Base-by-base conservation (phyloP, 2,797 vertebrate genomes). In the Meda fulgida region DNA sequence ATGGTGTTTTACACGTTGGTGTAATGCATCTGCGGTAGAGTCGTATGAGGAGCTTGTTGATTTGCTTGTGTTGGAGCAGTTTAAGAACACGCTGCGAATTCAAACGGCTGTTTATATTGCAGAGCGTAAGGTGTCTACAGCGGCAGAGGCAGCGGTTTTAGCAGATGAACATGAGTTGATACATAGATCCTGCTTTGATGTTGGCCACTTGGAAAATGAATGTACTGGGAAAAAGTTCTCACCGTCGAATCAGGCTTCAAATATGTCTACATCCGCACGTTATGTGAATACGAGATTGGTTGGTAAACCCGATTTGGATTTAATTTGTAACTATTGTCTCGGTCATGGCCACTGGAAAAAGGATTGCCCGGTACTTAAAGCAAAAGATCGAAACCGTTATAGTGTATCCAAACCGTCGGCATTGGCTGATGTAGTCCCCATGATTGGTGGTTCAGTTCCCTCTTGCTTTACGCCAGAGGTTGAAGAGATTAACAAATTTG, bases 401-500 rank as follows among this genome's bases (percentile, higher is more conserved):
- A 13, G 5, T 21, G 19, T 7, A 26, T 0, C 60, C 7, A 53
- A 21, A 1, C 10, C n/a, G 1, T 26, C n/a, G 2, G n/a, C 11
- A 1, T 26, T 63, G 58, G 11, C 58, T 6, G n/a, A 11, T 14
- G 5, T 5, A 26, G 58, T 63, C 0, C 11, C 58, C 9, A 13
- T 4, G 9, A 13, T 11, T 2, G n/a, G n/a, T 60, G 58, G 5
- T 0, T 63, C 0, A 13, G 5, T 26, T 26, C 11, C 11, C 1
- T 13, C 58, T 63, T 63, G 10, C 11, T 1, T 58, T 4, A 58
- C 0, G 3, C 4, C n/a, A 6, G 5, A 14, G 1, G n/a, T 60
- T 14, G n/a, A 1, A 26, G 58, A 26, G 3, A n/a, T 5, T 11
- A 1, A 13, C n/a, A 26, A 26, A 9, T 1, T 1, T 1, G 3